A percentile compares a stretch with the other conserved stretches of the same genome.
These are phyloP conservation scores for Vultur gryphus DNA, from an alignment of 2,797 vertebrate genomes.

Conservation along the genomic window DNA sequence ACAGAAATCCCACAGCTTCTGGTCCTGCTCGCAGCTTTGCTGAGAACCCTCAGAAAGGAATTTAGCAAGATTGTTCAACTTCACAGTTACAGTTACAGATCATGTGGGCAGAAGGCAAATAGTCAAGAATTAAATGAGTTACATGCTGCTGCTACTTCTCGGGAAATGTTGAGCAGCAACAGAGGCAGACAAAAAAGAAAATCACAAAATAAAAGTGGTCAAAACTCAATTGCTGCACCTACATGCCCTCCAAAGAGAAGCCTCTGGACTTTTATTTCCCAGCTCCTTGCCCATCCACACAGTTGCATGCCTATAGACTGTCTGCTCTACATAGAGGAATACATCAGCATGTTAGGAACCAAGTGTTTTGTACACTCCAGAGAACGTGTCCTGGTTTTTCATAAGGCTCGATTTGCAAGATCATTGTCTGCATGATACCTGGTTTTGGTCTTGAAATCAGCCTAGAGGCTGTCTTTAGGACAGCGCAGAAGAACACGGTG, in stretches of 20 bases:
- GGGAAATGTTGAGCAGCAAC: neutral
- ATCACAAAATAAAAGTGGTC: neutral
- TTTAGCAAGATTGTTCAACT: neutral
- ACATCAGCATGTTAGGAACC: neutral
- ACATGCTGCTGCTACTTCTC: neutral
- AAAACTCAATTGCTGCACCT: neutral
- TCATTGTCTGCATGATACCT: neutral
- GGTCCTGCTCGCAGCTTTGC: neutral
- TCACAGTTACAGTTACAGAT: neutral
- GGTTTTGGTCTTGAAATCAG: neutral
- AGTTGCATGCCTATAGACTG: neutral
- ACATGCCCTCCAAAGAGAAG: neutral
- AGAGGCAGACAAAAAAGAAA: neutral
- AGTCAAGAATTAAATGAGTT: neutral
- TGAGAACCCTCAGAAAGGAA: neutral
- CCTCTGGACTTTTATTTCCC: neutral
- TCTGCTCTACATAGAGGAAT: neutral
- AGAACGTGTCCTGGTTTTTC: neutral
- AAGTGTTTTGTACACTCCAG: neutral
- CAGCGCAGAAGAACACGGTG: neutral
- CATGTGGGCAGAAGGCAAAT: constrained; percentile 12
- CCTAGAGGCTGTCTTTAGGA: neutral
- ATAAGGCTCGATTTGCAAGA: neutral
- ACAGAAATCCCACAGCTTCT: neutral
- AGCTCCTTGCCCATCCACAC: neutral